Conservation (phyloP, 2,888 invertebrate genomes). For the Sisyra terminalis region DNA sequence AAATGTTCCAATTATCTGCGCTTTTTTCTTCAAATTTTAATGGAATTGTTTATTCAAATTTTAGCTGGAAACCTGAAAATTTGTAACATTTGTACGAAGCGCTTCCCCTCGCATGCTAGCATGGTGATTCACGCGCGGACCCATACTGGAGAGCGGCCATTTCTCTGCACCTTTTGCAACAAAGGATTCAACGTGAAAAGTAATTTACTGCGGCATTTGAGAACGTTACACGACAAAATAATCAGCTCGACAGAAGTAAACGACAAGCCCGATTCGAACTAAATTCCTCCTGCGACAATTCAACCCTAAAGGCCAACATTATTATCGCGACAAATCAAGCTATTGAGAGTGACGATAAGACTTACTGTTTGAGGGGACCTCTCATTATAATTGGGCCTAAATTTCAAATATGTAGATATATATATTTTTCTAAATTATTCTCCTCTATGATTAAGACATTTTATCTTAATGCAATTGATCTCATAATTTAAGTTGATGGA, state of each 20-base stretch:
- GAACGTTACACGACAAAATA: constrained; percentile 57
- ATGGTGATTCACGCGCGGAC: constrained; percentile 64
- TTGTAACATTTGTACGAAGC: constrained; percentile 54
- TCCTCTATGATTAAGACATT: no score
- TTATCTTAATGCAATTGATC: no score
- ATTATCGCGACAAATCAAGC: not conserved
- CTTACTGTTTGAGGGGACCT: not conserved
- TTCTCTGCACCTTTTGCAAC: constrained; percentile 55
- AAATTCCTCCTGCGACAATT: not conserved
- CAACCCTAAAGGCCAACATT: not conserved
- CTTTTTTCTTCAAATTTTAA: not conserved
- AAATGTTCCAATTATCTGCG: no score
- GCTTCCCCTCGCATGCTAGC: constrained; percentile 61
- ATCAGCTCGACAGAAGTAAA: constrained; percentile 26
- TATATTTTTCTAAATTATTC: constrained; percentile 1
- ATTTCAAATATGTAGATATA: not conserved
- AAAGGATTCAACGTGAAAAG: constrained; percentile 69
- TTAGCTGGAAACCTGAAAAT: constrained; percentile 36
- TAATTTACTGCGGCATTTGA: constrained; percentile 52
- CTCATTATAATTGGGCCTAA: not conserved
- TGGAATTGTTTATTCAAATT: constrained; percentile 16
- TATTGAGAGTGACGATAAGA: not conserved
- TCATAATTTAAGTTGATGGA: no score
- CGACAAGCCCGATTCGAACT: not conserved
- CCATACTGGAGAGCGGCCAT: constrained; percentile 58